phyloP scores from a whole-genome alignment of 53 echinoderm and acorn worm genomes.

The Arbacia lixula region DNA sequence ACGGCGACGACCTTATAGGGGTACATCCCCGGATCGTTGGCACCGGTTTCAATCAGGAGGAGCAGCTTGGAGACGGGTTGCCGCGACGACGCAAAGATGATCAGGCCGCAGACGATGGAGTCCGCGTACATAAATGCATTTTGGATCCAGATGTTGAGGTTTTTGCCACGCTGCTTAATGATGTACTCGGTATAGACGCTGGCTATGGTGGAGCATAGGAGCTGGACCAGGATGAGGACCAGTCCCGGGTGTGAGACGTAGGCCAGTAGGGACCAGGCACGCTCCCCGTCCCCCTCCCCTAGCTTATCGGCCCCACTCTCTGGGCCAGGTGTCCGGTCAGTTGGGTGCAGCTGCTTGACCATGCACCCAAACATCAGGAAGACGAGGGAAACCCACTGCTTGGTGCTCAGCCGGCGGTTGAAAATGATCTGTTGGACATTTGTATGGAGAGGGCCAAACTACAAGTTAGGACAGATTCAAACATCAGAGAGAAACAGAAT shows the following conservation, averaged over 20 bases:
- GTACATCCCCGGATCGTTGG: neutral
- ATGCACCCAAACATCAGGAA: slow-evolving; percentile 86
- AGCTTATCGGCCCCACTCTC: neutral
- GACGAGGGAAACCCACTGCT: slow-evolving; percentile 87
- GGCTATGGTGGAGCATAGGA: slow-evolving; percentile 80
- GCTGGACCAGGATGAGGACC: slow-evolving; percentile 74
- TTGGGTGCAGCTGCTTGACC: slow-evolving; percentile 66
- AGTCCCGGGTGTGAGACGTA: slow-evolving; percentile 27
- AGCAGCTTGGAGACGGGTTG: slow-evolving; percentile 14
- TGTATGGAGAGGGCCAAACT: neutral
- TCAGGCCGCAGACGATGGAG: slow-evolving; percentile 67
- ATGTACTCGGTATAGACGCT: slow-evolving; percentile 94
- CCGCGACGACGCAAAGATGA: slow-evolving; percentile 30
- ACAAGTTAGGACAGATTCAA: neutral
- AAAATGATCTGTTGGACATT: slow-evolving; percentile 80
- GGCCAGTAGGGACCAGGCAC: neutral
- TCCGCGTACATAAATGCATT: slow-evolving; percentile 87
- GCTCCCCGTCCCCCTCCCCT: neutral
- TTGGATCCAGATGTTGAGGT: slow-evolving; percentile 90
- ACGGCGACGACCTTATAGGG: slow-evolving; percentile 72
- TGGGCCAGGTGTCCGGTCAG: neutral
- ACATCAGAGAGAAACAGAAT: neutral
- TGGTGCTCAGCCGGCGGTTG: slow-evolving; percentile 59
- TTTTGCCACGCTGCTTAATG: slow-evolving; percentile 62
- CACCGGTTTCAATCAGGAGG: slow-evolving; percentile 2